Evolutionary conservation across 2,888 invertebrate species (phyloP).

Genomic region (Cecidostiba fungosa): DNA sequence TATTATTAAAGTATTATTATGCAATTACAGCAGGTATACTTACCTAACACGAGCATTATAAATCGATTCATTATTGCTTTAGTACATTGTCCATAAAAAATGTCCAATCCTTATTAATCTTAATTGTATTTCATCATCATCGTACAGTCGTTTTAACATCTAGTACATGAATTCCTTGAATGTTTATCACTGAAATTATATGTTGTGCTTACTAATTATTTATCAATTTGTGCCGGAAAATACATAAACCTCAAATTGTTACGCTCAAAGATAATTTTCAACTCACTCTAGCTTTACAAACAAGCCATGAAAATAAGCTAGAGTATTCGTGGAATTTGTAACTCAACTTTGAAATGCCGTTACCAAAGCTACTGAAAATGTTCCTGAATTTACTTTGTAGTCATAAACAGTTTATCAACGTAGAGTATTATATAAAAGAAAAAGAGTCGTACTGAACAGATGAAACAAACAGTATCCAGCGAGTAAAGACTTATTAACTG

Average conservation of each 20-base stretch:
- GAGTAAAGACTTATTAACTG: not conserved
- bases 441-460: not conserved
- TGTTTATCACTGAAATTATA: constrained; percentile 7
- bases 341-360: not conserved
- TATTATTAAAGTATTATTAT: not conserved
- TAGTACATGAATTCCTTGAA: not conserved
- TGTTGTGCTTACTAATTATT: constrained; percentile 11
- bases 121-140: constrained; percentile 6
- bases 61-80: not conserved
- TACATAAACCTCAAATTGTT: not conserved
- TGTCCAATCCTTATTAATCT: constrained; percentile 8
- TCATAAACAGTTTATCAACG: not conserved
- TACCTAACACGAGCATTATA: not conserved
- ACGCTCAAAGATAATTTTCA: no score
- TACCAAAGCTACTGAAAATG: not conserved
- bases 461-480: not conserved
- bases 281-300: not conserved
- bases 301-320: not conserved
- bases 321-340: not conserved
- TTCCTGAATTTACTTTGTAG: not conserved
- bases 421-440: no score
- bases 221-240: not conserved
- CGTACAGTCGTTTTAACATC: constrained; percentile 9
- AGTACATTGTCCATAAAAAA: not conserved
- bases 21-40: not conserved